phyloP scores from a whole-genome alignment of 2,888 invertebrate species.

The Kuschelorhynchus macadamiae region DNA sequence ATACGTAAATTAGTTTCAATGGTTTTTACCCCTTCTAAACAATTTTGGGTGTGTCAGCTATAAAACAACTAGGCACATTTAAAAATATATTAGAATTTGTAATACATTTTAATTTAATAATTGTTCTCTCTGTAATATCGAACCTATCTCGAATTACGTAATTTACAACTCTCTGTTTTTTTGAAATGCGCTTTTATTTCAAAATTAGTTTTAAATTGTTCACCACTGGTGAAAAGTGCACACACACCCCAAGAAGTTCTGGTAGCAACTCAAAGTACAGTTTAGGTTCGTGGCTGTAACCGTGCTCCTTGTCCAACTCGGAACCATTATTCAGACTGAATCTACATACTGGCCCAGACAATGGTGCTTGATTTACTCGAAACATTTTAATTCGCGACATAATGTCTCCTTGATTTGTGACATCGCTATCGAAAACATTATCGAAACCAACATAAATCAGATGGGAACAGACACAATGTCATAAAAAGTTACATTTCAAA shows the following conservation, averaged over 20 bases:
- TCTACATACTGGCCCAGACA: conserved; percentile 69
- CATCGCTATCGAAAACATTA: conserved; percentile 67
- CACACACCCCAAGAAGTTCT: conserved; percentile 23
- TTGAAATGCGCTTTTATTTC: too few relatives aligned
- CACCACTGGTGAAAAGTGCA: conserved; percentile 18
- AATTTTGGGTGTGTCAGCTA: too few relatives aligned
- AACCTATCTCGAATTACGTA: too few relatives aligned
- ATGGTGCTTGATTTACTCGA: conserved; percentile 67
- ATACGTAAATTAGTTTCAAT: too few relatives aligned
- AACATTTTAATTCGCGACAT: conserved; percentile 69
- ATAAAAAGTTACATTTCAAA: conserved; percentile 1
- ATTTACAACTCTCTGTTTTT: too few relatives aligned
- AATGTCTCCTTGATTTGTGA: conserved; percentile 70
- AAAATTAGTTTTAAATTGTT: background rate
- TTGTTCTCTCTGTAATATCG: conserved; percentile 13
- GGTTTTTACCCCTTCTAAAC: too few relatives aligned
- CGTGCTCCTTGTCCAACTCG: conserved; percentile 48
- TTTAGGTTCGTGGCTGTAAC: conserved; percentile 57
- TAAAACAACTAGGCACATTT: too few relatives aligned
- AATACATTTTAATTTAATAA: too few relatives aligned
- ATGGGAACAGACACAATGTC: background rate
- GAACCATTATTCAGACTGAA: conserved; percentile 61
- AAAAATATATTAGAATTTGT: too few relatives aligned
- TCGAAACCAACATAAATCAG: conserved; percentile 66
- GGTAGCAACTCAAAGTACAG: conserved; percentile 55